Conservation (phyloP, 2,113 vertebrate genomes). For the Etia nguti region DNA sequence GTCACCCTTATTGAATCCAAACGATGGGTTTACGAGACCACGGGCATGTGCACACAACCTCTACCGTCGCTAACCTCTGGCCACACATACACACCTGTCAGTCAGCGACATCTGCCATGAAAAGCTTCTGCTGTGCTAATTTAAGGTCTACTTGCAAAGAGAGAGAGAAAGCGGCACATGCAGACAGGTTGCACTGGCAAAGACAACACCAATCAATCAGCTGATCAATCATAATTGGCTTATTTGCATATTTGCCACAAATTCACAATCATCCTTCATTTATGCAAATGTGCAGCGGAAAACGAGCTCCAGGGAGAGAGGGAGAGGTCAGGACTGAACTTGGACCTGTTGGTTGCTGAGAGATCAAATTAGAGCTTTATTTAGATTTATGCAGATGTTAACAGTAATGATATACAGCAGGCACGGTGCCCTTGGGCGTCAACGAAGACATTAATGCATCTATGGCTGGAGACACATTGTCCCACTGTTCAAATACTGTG, state of each 20-base stretch:
- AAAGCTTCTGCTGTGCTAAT: conserved; percentile 9
- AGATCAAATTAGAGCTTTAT: conserved; percentile 63
- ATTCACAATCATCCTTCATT: conserved; percentile 52
- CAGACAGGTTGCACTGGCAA: neutral
- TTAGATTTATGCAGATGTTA: conserved; percentile 71
- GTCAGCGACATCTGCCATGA: conserved; percentile 40
- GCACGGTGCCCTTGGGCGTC: conserved; percentile 21
- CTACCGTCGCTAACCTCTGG: neutral
- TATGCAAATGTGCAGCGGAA: conserved; percentile 44
- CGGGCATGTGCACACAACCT: neutral
- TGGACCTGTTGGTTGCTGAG: conserved; percentile 30
- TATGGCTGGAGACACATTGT: neutral
- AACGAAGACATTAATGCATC: conserved; percentile 26
- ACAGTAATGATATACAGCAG: conserved; percentile 60
- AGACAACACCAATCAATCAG: conserved; percentile 61
- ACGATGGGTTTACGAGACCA: neutral
- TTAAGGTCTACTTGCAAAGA: neutral
- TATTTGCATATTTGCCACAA: conserved; percentile 50
- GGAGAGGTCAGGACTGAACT: conserved; percentile 41
- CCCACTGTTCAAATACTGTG: neutral
- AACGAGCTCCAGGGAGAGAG: conserved; percentile 21
- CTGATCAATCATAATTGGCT: conserved; percentile 62
- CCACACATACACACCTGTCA: conserved; percentile 16
- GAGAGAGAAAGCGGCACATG: neutral
- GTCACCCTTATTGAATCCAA: neutral